phyloP scores from a whole-genome alignment of 2,113 vertebrate species.

The Thomomys bottae region DNA sequence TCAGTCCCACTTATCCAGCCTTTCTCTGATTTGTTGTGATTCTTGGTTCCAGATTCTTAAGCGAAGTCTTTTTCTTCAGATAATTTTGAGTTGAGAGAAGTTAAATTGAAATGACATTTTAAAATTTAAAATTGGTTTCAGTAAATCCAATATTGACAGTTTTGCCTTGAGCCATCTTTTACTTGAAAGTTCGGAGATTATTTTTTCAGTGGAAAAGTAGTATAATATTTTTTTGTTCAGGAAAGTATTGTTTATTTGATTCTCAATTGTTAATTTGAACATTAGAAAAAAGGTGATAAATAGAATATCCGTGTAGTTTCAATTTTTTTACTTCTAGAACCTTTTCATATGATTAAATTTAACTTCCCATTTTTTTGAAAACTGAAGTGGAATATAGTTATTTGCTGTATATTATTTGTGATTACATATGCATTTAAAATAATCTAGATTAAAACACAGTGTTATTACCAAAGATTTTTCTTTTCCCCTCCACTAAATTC shows the following conservation, averaged over 20 bases:
- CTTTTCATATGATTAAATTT: not conserved
- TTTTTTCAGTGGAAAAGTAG: not conserved
- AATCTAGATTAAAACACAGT: not conserved
- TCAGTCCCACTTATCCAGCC: too few relatives aligned
- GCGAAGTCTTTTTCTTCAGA: slow-evolving; percentile 62
- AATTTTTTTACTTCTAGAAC: not conserved
- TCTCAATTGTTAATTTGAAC: not conserved
- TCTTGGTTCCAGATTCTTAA: slow-evolving; percentile 52
- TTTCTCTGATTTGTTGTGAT: too few relatives aligned
- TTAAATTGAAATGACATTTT: slow-evolving; percentile 73
- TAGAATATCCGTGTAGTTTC: not conserved
- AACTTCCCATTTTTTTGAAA: not conserved
- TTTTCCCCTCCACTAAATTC: not conserved
- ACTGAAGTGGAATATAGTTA: not conserved
- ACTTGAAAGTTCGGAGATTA: slow-evolving; percentile 41
- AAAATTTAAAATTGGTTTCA: slow-evolving; percentile 71
- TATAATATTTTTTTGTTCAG: not conserved
- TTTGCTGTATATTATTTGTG: not conserved
- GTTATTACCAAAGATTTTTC: not conserved
- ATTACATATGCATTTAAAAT: not conserved
- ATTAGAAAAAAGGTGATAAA: not conserved
- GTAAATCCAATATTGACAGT: slow-evolving; percentile 51
- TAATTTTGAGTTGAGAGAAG: slow-evolving; percentile 61
- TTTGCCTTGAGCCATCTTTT: not conserved
- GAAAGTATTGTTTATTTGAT: not conserved